phyloP scores from a whole-genome alignment of 2,888 invertebrate species.

The Smittia aterrima region DNA sequence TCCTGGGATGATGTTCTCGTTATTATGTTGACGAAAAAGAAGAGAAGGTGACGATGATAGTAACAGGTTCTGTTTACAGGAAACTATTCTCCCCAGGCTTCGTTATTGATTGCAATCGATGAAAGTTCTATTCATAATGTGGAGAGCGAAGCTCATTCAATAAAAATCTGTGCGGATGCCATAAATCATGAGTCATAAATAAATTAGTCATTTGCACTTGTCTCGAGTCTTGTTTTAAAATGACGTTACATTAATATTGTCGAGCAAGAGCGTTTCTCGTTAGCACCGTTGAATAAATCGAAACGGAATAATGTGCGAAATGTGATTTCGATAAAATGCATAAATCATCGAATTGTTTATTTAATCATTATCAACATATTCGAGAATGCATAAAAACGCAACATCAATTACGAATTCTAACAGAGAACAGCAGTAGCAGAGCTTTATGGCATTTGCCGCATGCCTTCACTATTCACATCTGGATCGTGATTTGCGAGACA shows the following conservation, averaged over 20 bases:
- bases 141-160: conserved; percentile 17
- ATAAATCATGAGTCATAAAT: conserved; percentile 25
- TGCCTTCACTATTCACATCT: neutral
- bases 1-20: neutral
- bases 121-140: neutral
- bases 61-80: conserved; percentile 9
- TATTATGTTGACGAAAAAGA: neutral
- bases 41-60: neutral
- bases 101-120: neutral
- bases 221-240: neutral
- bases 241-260: conserved; percentile 11
- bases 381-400: conserved; percentile 1
- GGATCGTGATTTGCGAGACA: neutral
- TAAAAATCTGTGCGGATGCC: conserved; percentile 16
- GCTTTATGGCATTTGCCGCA: conserved; percentile 3
- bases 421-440: neutral
- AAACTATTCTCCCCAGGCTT: neutral
- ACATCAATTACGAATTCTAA: conserved; percentile 19
- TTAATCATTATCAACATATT: conserved; percentile 15
- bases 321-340: neutral
- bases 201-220: conserved; percentile 26
- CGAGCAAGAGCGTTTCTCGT: neutral
- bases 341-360: conserved; percentile 23
- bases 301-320: neutral
- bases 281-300: neutral